phyloP scores from a whole-genome alignment of 2,888 invertebrate species.

The Brachylomia viminalis region DNA sequence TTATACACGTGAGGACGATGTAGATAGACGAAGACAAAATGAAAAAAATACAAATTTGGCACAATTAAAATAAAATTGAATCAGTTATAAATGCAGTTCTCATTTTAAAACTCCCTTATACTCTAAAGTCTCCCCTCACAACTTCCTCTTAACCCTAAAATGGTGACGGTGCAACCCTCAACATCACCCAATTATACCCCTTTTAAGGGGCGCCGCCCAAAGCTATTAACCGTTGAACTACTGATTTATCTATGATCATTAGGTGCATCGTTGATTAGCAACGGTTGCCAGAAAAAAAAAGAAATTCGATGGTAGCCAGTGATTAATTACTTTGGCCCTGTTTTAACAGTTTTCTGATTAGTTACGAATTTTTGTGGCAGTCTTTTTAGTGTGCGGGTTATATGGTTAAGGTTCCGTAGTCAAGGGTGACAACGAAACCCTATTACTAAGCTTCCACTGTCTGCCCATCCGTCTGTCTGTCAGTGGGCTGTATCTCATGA shows the following conservation, averaged over 20 bases:
- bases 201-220: constrained; percentile 84
- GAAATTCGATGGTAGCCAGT: constrained; percentile 49
- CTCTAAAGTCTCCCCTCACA: constrained; percentile 25
- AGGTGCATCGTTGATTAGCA: constrained; percentile 82
- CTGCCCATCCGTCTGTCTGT: too few species aligned
- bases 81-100: constrained; percentile 20
- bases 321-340: constrained; percentile 61
- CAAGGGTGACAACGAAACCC: too few species aligned
- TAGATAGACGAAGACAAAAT: neutral
- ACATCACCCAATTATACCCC: constrained; percentile 87
- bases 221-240: constrained; percentile 83
- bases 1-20: neutral
- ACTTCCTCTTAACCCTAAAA: constrained; percentile 78
- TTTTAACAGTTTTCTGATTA: constrained; percentile 60
- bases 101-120: constrained; percentile 33
- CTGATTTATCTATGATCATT: constrained; percentile 88
- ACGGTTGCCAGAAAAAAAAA: constrained; percentile 71
- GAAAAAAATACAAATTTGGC: neutral
- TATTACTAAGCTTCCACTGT: too few species aligned
- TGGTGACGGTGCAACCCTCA: constrained; percentile 86
- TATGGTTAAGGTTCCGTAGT: neutral
- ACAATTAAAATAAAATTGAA: constrained; percentile 23
- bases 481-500: too few species aligned
- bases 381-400: constrained; percentile 6
- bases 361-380: constrained; percentile 21